Percentiles rank a stretch among this genome's conserved stretches.
These are phyloP conservation scores for Lutjanus erythropterus DNA, from an alignment of 2,113 vertebrate genomes.

Conservation along the genomic window DNA sequence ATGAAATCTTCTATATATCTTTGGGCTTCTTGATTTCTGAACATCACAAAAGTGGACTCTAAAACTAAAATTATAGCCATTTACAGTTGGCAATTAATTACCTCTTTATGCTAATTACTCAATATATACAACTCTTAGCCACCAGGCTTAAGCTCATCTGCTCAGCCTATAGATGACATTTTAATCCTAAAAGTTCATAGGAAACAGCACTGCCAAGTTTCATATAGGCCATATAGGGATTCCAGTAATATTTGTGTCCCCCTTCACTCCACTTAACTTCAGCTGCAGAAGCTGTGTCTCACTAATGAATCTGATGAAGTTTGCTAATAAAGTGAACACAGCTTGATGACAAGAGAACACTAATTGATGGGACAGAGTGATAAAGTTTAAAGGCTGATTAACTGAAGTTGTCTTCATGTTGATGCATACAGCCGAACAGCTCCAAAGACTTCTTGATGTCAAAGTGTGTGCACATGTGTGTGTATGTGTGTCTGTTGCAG, in stretches of 20 bases:
- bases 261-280: not conserved
- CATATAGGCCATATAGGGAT: too few relatives aligned
- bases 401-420: constrained; percentile 69
- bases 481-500: constrained; percentile 52
- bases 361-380: constrained; percentile 64
- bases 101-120: too few relatives aligned
- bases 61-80: too few relatives aligned
- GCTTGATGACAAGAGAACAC: constrained; percentile 56
- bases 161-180: too few relatives aligned
- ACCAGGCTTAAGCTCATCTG: too few relatives aligned
- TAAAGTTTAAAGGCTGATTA: constrained; percentile 51
- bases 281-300: constrained; percentile 43
- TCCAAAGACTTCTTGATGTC: constrained; percentile 75
- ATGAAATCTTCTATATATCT: too few relatives aligned
- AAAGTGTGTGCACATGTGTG: constrained; percentile 57
- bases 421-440: constrained; percentile 61
- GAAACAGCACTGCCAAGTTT: too few relatives aligned
- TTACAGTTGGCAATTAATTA: too few relatives aligned
- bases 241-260: not conserved
- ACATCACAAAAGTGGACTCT: too few relatives aligned
- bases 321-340: constrained; percentile 62
- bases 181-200: too few relatives aligned
- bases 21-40: too few relatives aligned
- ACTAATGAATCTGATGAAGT: constrained; percentile 75
- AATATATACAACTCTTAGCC: too few relatives aligned